Conservation (phyloP, 2,113 vertebrate genomes). For the Ophiodon elongatus region DNA sequence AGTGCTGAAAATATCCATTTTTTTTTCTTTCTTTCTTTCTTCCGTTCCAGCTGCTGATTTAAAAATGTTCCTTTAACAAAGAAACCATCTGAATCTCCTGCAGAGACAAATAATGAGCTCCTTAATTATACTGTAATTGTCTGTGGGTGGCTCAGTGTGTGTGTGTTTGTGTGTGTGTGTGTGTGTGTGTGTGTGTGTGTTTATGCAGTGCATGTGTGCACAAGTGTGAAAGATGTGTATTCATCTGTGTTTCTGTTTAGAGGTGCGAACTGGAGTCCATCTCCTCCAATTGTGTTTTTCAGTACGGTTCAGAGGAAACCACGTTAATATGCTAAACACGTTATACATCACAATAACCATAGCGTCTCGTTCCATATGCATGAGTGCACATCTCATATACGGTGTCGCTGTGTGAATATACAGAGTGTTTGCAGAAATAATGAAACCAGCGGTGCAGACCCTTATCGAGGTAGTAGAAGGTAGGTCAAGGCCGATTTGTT, state of each 20-base stretch:
- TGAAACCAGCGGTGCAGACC: background rate
- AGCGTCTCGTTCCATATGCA: background rate
- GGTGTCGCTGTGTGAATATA: background rate
- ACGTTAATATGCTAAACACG: background rate
- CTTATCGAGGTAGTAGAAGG: background rate
- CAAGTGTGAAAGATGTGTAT: background rate
- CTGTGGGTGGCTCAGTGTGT: slow-evolving; percentile 23
- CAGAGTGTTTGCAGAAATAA: background rate
- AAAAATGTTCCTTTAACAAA: slow-evolving; percentile 17
- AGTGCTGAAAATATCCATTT: background rate
- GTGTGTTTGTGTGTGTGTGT: slow-evolving; percentile 23
- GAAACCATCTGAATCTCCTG: slow-evolving; percentile 38
- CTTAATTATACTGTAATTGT: slow-evolving; percentile 56
- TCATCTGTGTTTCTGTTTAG: background rate
- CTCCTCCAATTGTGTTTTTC: background rate
- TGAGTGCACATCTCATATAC: background rate
- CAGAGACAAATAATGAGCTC: slow-evolving; percentile 52
- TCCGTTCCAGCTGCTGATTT: slow-evolving; percentile 21
- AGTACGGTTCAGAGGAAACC: background rate
- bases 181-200: background rate
- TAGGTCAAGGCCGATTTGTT: background rate
- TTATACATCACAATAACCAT: background rate
- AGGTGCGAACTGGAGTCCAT: background rate
- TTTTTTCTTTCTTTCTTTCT: background rate
- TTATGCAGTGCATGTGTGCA: no score